Evolutionary conservation across 2,888 invertebrate genomes (phyloP), one percentile per base, ranked within the genome.

Genomic region (Neria commutata): DNA sequence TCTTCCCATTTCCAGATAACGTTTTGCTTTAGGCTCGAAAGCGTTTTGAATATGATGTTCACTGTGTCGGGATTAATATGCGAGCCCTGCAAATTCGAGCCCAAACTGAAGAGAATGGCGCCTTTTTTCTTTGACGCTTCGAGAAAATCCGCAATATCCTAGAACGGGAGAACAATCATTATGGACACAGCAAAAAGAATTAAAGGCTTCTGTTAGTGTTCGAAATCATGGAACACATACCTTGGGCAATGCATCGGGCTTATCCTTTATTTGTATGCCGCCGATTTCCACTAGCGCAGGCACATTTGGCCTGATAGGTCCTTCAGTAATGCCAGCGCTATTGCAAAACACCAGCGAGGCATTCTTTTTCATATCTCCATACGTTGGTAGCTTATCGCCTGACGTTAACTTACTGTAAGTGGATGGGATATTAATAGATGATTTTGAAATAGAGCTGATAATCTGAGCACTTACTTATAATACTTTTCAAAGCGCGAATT

Each of bases 1-100:
- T 72, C 72, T 63, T 89, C 89, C 86, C 87, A 90, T 79, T 90
- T 89, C 89, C 89, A 89, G 14, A 90, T 69, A 0, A 90, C 85
- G 2, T 83, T 86, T 62, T 88, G 86, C 62, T 88, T 87, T 0
- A 89, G 67, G 58, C 82, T 83, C 1, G 84, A 79, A 49, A 90
- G 86, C 2, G 84, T 85, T 52, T 85, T 84, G 10, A 86, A 75
- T 29, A 90, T 83, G 1, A 81, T 83, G 21, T 83, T 73, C 21
- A 83, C 79, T 61, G 83, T 85, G 1, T 85, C 83, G 0, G 72
- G 67, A 0, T 85, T 83, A 58, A 90, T 73, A 10, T 74, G 63
- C 1, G 74, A 65, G n/a, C 78, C 76, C 45, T 76, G 72, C 0
- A 83, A 63, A 55, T 83, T 83, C 1, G 83, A 80, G 1, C 84